A percentile compares a stretch with the other conserved stretches of the same genome.
Evolutionary conservation across 92 coral and sea anemone species (phyloP).

Genomic region (Umimayanthus kanabou): DNA sequence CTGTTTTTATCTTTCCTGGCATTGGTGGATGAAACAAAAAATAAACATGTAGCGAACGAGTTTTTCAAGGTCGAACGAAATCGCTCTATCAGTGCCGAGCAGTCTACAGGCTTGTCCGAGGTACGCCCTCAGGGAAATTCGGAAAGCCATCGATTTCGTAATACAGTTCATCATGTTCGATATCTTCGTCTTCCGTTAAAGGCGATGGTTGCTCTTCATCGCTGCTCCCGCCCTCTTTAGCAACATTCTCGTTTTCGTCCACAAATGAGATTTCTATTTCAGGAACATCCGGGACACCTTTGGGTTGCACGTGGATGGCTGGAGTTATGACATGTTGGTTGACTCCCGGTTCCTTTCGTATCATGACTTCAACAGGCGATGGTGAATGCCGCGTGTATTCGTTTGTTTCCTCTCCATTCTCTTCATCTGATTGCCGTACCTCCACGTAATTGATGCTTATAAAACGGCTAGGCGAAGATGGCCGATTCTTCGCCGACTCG

Average conservation of each 20-base stretch:
- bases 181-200: conserved; percentile 36
- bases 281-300: conserved; percentile 42
- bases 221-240: conserved; percentile 4
- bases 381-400: background rate
- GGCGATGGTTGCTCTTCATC: conserved; percentile 36
- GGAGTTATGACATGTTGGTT: background rate
- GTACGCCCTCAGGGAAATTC: conserved; percentile 65
- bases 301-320: conserved; percentile 31
- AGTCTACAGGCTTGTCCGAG: conserved; percentile 65
- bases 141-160: conserved; percentile 64
- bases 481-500: conserved; percentile 1
- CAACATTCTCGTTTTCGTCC: conserved; percentile 58
- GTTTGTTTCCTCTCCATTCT: background rate
- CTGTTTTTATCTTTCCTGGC: too few relatives aligned
- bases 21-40: too few relatives aligned
- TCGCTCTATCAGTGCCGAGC: too few relatives aligned
- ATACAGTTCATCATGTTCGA: conserved; percentile 3
- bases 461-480: conserved; percentile 22
- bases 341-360: conserved; percentile 2
- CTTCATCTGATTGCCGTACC: conserved; percentile 2
- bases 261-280: conserved; percentile 69
- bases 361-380: conserved; percentile 59
- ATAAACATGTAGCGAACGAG: too few relatives aligned
- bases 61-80: too few relatives aligned
- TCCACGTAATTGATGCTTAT: conserved; percentile 29